A percentile compares a stretch with the other conserved stretches of the same genome.
These are phyloP conservation scores for Nothocercus julius DNA, from an alignment of 2,113 vertebrate genomes.

Conservation along the genomic window DNA sequence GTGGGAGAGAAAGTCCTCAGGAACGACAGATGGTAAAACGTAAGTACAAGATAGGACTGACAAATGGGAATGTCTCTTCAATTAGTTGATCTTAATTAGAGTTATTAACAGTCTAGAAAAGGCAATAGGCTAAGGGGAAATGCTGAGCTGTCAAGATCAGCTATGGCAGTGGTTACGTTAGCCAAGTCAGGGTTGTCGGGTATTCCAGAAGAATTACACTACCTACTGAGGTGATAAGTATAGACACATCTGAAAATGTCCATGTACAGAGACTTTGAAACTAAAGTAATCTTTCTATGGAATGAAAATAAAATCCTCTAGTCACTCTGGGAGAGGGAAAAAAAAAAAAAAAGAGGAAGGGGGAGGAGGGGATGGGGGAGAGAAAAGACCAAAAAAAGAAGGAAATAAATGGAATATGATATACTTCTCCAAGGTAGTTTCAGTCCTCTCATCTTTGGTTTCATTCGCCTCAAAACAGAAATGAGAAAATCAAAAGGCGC, in stretches of 20 bases:
- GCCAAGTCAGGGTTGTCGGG: neutral
- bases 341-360: neutral
- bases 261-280: neutral
- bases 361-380: neutral
- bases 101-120: neutral
- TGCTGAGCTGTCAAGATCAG: neutral
- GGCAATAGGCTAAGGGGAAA: neutral
- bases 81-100: neutral
- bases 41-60: fast-evolving
- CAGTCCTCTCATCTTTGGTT: neutral
- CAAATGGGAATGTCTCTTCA: neutral
- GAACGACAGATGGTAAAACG: neutral
- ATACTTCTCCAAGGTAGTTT: neutral
- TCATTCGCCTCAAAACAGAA: neutral
- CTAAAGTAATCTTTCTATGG: neutral
- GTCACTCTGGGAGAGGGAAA: neutral
- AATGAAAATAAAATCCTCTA: neutral
- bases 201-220: neutral
- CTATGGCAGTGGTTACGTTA: neutral
- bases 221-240: neutral
- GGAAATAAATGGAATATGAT: neutral
- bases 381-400: neutral
- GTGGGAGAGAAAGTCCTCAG: neutral
- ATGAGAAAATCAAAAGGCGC: neutral
- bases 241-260: neutral